These are phyloP conservation scores for Crocuta crocuta DNA, from an alignment of 2,113 vertebrate genomes.

Conservation along the genomic window DNA sequence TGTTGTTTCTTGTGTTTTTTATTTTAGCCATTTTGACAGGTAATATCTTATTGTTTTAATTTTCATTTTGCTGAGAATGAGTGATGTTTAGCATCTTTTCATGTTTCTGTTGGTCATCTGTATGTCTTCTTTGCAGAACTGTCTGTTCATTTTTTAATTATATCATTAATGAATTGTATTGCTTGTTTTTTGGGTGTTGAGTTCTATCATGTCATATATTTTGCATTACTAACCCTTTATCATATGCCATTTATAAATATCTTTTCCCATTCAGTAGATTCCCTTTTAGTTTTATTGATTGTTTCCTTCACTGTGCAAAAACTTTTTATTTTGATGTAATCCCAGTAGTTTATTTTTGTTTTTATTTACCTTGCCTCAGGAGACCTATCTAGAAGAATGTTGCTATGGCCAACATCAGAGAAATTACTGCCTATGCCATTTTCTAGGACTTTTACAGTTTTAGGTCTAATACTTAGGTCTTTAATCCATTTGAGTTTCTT, in stretches of 20 bases:
- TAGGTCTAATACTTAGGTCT: background rate
- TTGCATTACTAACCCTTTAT: background rate
- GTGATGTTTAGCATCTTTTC: background rate
- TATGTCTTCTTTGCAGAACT: background rate
- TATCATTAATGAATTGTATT: background rate
- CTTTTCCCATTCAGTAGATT: background rate
- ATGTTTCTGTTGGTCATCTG: background rate
- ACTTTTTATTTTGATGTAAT: background rate
- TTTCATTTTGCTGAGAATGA: background rate
- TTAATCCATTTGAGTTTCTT: background rate
- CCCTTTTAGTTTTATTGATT: background rate
- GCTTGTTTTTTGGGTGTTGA: background rate
- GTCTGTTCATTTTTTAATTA: background rate
- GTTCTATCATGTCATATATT: background rate
- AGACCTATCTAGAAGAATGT: background rate
- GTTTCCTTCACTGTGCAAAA: background rate
- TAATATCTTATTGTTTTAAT: background rate
- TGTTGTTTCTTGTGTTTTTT: background rate
- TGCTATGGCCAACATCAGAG: background rate
- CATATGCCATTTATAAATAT: background rate
- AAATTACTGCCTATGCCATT: background rate
- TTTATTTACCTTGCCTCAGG: background rate
- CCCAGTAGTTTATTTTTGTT: background rate
- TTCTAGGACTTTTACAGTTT: background rate
- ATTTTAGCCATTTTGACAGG: background rate